Evolutionary conservation across 2,113 vertebrate species (phyloP).

Genomic region (Phoenicopterus ruber): DNA sequence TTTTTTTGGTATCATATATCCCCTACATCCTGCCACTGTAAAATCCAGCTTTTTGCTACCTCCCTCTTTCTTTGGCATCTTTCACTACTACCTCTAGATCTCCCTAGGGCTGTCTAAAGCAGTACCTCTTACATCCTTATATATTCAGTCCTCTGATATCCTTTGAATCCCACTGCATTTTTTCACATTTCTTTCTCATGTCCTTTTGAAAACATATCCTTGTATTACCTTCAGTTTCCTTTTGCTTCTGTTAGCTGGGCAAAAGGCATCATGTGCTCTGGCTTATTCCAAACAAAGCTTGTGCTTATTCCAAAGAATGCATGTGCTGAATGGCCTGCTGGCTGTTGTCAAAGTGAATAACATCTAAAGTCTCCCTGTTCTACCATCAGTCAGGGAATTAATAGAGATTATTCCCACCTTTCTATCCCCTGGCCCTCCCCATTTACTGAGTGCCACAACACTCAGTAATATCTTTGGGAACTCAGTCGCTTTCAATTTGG

Average conservation of each 20-base stretch:
- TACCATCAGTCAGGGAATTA: background rate
- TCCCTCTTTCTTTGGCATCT: background rate
- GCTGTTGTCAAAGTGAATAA: background rate
- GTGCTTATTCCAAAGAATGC: background rate
- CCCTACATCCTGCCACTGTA: background rate
- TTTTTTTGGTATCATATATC: background rate
- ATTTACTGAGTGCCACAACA: background rate
- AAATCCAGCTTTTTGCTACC: background rate
- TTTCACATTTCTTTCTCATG: background rate
- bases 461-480: background rate
- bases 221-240: background rate
- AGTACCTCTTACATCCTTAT: background rate
- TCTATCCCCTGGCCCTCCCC: background rate
- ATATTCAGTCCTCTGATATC: background rate
- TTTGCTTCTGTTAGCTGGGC: background rate
- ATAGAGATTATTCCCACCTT: background rate
- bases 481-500: background rate
- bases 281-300: background rate
- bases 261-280: background rate
- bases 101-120: background rate
- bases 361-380: background rate
- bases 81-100: background rate
- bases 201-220: background rate
- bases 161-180: background rate
- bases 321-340: background rate